A percentile compares a stretch with the other conserved stretches of the same genome.
phyloP scores from a whole-genome alignment of 1,140 invertebrate species.

The Odontomachus brunneus region DNA sequence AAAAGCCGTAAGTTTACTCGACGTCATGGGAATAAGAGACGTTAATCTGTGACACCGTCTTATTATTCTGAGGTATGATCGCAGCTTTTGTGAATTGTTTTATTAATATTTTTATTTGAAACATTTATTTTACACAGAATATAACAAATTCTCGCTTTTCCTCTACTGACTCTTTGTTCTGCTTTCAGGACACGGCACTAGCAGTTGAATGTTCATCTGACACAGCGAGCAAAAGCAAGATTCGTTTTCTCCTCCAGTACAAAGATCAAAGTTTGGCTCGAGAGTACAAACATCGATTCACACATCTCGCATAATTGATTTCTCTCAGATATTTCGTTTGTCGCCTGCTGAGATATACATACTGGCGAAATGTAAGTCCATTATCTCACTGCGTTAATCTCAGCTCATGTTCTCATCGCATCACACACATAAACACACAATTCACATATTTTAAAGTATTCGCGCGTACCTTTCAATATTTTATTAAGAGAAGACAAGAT shows the following conservation, averaged over 20 bases:
- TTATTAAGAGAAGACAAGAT: slow-evolving; percentile 45
- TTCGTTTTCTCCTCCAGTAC: slow-evolving; percentile 42
- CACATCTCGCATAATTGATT: slow-evolving; percentile 34
- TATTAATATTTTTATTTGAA: neutral
- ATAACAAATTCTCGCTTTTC: neutral
- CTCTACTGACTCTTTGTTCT: neutral
- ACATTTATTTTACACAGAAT: neutral
- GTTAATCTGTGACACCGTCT: slow-evolving; percentile 71
- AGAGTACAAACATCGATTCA: slow-evolving; percentile 68
- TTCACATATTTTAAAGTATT: slow-evolving; percentile 6
- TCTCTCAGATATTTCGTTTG: slow-evolving; percentile 35
- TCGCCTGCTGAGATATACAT: slow-evolving; percentile 22
- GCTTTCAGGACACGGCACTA: slow-evolving; percentile 51
- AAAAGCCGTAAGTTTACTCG: slow-evolving; percentile 81
- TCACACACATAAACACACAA: neutral
- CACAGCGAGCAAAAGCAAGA: slow-evolving; percentile 33
- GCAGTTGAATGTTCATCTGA: slow-evolving; percentile 30
- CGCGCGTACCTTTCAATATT: slow-evolving; percentile 33
- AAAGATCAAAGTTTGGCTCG: slow-evolving; percentile 45
- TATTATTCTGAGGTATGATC: slow-evolving; percentile 49
- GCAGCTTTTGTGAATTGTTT: neutral
- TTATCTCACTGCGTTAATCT: slow-evolving; percentile 38
- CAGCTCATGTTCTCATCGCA: neutral
- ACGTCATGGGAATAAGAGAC: slow-evolving; percentile 82
- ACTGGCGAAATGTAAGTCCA: slow-evolving; percentile 9